phyloP scores from a whole-genome alignment of 2,113 vertebrate species.

The Saccopteryx leptura region DNA sequence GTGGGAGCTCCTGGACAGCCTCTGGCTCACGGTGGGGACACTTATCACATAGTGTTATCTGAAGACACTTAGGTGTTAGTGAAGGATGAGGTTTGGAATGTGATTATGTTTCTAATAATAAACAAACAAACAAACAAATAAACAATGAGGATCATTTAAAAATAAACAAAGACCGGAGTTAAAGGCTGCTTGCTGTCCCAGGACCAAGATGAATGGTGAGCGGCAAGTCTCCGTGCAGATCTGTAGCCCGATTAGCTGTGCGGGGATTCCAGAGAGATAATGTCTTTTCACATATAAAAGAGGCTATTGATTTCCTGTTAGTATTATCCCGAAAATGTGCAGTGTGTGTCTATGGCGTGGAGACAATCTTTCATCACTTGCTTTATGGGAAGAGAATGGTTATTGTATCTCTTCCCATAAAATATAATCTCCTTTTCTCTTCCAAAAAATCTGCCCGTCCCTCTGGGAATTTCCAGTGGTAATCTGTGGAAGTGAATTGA shows the following conservation, averaged over 20 bases:
- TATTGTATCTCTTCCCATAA: constrained; percentile 88
- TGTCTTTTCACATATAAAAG: constrained; percentile 86
- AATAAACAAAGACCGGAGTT: constrained; percentile 39
- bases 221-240: constrained; percentile 71
- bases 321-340: constrained; percentile 84
- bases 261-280: constrained; percentile 83
- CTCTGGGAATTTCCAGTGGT: constrained; percentile 82
- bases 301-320: constrained; percentile 90
- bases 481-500: constrained; percentile 86
- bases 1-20: not conserved
- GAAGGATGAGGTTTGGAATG: constrained; percentile 42
- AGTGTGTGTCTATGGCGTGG: constrained; percentile 75
- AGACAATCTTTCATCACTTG: constrained; percentile 86
- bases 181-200: constrained; percentile 17
- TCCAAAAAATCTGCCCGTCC: constrained; percentile 83
- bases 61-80: constrained; percentile 10
- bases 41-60: not conserved
- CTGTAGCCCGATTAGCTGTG: constrained; percentile 74
- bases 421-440: constrained; percentile 88
- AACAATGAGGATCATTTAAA: not conserved
- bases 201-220: constrained; percentile 77
- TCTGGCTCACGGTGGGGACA: not conserved
- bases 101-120: not conserved
- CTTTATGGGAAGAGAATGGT: constrained; percentile 88
- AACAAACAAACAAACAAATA: not conserved